Conservation (phyloP, 23 tunicate species). For the Corella eumyota region DNA sequence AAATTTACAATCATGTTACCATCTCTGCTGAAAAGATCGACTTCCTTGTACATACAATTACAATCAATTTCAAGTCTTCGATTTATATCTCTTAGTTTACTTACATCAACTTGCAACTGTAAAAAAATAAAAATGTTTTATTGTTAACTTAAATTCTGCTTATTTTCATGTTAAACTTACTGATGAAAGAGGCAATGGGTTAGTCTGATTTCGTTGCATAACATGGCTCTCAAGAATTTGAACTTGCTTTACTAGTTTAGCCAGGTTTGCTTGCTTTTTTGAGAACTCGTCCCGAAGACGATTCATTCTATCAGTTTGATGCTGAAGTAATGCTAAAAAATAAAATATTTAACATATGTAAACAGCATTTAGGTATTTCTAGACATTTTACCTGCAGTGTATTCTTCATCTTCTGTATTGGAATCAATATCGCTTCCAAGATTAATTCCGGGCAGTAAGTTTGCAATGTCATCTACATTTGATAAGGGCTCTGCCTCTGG, state of each 20-base stretch:
- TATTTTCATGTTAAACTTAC: neutral
- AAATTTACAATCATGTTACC: conserved; percentile 38
- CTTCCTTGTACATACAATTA: conserved; percentile 85
- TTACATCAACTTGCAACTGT: conserved; percentile 42
- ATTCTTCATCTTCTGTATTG: conserved; percentile 37
- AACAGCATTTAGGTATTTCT: no score
- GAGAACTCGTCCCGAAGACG: conserved; percentile 43
- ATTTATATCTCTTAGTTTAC: conserved; percentile 42
- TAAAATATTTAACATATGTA: no score
- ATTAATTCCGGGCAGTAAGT: neutral
- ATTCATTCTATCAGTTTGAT: conserved; percentile 71
- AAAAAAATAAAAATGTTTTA: conserved; percentile 2
- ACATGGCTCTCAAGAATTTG: conserved; percentile 24
- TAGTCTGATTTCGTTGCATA: conserved; percentile 4
- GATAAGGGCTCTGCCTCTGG: neutral
- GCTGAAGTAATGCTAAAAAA: conserved; percentile 61
- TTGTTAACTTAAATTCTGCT: neutral
- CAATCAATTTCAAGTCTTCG: conserved; percentile 74
- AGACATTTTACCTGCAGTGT: conserved; percentile 30
- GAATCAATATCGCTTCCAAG: no score
- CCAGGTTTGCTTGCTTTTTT: conserved; percentile 30
- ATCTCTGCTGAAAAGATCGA: conserved; percentile 50
- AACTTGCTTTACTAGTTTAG: conserved; percentile 16
- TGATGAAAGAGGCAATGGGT: neutral
- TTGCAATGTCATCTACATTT: conserved; percentile 5